Conservation (phyloP, 2,888 invertebrate genomes). For the Rhabditoides inermis region DNA sequence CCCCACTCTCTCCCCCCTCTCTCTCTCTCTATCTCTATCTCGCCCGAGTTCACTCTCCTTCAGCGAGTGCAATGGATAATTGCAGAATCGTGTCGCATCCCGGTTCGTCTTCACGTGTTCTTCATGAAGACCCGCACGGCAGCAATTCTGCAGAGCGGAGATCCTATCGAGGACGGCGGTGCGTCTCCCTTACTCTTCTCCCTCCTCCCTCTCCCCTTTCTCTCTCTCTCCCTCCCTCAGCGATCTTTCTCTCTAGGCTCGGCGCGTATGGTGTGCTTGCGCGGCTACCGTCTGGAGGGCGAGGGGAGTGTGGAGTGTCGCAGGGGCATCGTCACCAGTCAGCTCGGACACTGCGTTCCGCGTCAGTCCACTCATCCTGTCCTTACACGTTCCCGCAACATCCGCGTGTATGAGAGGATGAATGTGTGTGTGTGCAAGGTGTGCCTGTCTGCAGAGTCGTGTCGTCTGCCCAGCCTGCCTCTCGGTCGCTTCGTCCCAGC, state of each 20-base stretch:
- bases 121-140: conserved; percentile 33
- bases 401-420: too few relatives aligned
- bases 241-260: not conserved
- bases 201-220: conserved; percentile 31
- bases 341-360: conserved; percentile 39
- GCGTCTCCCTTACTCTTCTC: too few relatives aligned
- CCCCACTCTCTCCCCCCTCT: too few relatives aligned
- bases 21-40: too few relatives aligned
- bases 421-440: too few relatives aligned
- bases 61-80: not conserved
- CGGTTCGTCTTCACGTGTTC: conserved; percentile 44
- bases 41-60: not conserved
- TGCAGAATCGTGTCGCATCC: conserved; percentile 42
- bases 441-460: conserved; percentile 32
- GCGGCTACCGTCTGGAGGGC: conserved; percentile 10
- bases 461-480: conserved; percentile 15
- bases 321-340: conserved; percentile 25
- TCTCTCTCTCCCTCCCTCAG: not conserved
- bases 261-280: too few relatives aligned
- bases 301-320: conserved; percentile 34
- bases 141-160: conserved; percentile 46
- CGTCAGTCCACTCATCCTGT: conserved; percentile 16
- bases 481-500: conserved; percentile 18
- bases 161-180: conserved; percentile 32
- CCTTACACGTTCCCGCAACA: not conserved